Percentiles rank a stretch among this genome's conserved stretches.
Evolutionary conservation across 2,797 vertebrate genomes (phyloP).

Genomic region (Crypturellus tataupa): DNA sequence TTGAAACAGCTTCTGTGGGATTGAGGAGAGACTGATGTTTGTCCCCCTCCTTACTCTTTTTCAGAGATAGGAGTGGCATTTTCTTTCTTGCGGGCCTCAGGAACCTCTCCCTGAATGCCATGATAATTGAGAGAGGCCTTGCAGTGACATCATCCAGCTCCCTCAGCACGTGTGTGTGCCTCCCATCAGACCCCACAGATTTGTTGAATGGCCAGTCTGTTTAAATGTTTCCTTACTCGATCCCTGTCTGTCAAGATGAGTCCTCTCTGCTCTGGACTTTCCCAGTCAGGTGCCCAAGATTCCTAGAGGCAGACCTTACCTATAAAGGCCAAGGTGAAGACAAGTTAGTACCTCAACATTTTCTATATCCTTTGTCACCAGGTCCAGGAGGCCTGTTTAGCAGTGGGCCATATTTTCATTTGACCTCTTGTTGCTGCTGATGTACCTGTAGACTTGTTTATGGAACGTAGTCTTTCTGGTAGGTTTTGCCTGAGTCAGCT

Average conservation of each 20-base stretch:
- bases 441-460: neutral
- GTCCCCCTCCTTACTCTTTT: neutral
- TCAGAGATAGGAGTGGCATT: neutral
- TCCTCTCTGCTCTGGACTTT: neutral
- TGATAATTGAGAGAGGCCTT: neutral
- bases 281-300: neutral
- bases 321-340: neutral
- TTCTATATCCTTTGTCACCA: neutral
- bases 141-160: neutral
- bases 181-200: neutral
- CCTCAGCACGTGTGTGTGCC: neutral
- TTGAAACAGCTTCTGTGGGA: neutral
- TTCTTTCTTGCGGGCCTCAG: neutral
- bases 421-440: neutral
- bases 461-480: neutral
- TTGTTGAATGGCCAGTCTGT: neutral
- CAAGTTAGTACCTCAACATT: neutral
- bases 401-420: neutral
- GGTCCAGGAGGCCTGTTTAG: neutral
- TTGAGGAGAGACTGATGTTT: neutral
- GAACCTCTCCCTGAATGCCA: neutral
- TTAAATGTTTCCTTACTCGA: neutral
- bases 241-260: neutral
- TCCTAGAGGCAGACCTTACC: neutral
- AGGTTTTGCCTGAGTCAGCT: neutral